Conservation (phyloP, 2,113 vertebrate genomes). For the Oreochromis niloticus region DNA sequence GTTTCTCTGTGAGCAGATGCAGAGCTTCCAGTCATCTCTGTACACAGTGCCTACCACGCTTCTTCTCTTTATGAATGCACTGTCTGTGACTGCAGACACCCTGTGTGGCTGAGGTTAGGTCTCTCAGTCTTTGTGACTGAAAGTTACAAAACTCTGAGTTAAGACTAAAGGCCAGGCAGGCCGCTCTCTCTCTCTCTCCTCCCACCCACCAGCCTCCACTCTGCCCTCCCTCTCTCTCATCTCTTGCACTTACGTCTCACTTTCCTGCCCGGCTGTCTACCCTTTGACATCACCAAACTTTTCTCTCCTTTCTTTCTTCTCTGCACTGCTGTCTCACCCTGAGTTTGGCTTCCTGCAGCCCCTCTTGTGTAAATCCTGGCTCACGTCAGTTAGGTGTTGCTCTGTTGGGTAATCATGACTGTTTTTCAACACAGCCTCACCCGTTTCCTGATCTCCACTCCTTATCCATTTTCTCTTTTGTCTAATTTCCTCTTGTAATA, state of each 20-base stretch:
- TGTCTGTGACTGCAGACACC: background rate
- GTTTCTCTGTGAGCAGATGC: conserved; percentile 54
- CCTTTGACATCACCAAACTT: background rate
- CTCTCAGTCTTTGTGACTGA: background rate
- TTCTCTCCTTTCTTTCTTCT: background rate
- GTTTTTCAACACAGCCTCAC: background rate
- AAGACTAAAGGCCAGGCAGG: background rate
- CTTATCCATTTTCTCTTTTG: background rate
- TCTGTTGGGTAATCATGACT: background rate
- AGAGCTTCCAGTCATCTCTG: conserved; percentile 75
- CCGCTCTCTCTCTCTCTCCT: background rate
- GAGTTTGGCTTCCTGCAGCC: background rate
- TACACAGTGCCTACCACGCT: background rate
- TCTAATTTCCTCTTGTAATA: background rate
- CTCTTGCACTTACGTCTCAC: background rate
- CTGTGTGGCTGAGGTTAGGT: background rate
- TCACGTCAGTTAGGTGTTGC: background rate
- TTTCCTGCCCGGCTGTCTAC: background rate
- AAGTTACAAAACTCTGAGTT: background rate
- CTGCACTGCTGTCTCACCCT: background rate
- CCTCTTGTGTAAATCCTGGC: background rate
- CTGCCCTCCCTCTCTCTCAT: background rate
- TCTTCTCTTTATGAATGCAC: background rate
- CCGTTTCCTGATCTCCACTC: too few species aligned
- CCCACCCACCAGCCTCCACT: background rate